Percentiles rank a stretch among this genome's conserved stretches.
Evolutionary conservation across 2,113 vertebrate genomes (phyloP).

Genomic region (Sinocyclocheilus rhinocerous): DNA sequence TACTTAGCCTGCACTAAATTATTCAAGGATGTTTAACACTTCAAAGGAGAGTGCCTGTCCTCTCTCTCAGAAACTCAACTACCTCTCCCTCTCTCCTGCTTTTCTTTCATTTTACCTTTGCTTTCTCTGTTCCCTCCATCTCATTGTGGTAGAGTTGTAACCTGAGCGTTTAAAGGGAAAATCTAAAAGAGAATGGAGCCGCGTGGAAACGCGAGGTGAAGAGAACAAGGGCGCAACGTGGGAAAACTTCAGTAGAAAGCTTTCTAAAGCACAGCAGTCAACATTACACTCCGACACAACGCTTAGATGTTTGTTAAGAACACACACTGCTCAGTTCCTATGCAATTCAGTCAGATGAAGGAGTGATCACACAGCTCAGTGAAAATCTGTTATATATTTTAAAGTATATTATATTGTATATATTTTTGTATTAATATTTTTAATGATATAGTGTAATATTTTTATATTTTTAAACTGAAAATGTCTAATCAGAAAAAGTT

Average conservation of each 20-base stretch:
- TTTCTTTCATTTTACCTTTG: neutral
- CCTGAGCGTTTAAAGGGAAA: neutral
- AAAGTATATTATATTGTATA: no score
- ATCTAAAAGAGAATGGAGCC: neutral
- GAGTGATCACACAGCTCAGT: neutral
- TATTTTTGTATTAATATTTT: no score
- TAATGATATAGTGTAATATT: no score
- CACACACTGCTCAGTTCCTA: neutral
- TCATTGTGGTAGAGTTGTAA: slow-evolving; percentile 10
- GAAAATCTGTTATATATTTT: no score
- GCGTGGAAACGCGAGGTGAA: neutral
- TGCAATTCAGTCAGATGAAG: neutral
- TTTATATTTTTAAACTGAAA: no score
- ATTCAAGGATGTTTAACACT: slow-evolving; percentile 72
- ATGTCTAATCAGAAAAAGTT: no score
- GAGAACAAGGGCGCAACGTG: neutral
- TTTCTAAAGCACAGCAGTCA: slow-evolving; percentile 7
- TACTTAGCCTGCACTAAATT: slow-evolving; percentile 65
- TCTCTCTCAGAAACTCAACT: slow-evolving; percentile 22
- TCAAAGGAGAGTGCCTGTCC: slow-evolving; percentile 62
- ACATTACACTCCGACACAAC: neutral
- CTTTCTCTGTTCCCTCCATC: neutral
- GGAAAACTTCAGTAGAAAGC: no score
- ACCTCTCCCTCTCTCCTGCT: slow-evolving; percentile 20
- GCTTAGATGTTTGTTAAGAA: neutral